phyloP scores from a whole-genome alignment of 2,888 invertebrate genomes.

The Selenia dentaria region DNA sequence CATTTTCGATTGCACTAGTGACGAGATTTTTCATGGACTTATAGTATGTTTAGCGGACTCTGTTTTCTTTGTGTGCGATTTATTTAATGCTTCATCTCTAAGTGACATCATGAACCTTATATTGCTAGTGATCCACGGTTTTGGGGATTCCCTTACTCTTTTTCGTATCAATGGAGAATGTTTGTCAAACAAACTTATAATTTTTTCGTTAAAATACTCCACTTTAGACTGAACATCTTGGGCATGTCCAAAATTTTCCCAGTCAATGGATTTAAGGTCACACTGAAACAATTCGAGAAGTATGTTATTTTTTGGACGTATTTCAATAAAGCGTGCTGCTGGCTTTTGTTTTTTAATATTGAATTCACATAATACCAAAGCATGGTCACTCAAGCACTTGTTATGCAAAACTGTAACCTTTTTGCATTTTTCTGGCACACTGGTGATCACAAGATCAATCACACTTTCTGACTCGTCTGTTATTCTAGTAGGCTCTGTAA shows the following conservation, averaged over 20 bases:
- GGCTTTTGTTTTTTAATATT: neutral
- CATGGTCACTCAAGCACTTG: neutral
- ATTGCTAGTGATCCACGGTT: neutral
- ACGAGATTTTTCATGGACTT: slow-evolving; percentile 2
- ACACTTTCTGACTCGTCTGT: neutral
- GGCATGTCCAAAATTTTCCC: neutral
- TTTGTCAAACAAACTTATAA: neutral
- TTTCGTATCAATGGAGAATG: neutral
- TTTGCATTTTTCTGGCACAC: neutral
- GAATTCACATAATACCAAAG: neutral
- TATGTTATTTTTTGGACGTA: neutral
- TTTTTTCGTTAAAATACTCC: neutral
- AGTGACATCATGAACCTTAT: neutral
- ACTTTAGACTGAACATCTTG: neutral
- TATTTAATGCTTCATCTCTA: neutral
- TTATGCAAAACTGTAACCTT: neutral
- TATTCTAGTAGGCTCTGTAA: neutral
- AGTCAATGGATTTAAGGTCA: neutral
- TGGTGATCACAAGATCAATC: neutral
- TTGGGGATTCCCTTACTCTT: neutral
- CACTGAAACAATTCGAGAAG: neutral
- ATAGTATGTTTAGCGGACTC: neutral
- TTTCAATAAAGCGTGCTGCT: neutral
- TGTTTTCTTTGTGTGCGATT: neutral
- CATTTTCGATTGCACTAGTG: neutral